Percentiles rank a stretch among this genome's conserved stretches.
Evolutionary conservation across 2,888 invertebrate genomes (phyloP).

Genomic region (Mechanitis messenoides): DNA sequence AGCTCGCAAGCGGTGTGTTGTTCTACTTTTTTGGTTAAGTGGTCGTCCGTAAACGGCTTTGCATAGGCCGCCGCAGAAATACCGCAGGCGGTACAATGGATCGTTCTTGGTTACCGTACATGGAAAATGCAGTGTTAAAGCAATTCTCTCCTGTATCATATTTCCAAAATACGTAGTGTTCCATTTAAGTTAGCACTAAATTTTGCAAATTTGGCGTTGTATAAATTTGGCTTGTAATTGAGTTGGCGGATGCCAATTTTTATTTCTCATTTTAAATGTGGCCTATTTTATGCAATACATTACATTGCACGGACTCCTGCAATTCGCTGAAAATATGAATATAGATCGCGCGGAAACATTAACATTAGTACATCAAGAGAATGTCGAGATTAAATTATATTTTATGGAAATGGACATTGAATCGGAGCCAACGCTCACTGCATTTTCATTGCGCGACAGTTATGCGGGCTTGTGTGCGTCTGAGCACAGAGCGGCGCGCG

Average conservation of each 20-base stretch:
- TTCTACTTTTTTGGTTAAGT: constrained; percentile 75
- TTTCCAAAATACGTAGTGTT: constrained; percentile 43
- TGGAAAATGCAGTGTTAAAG: constrained; percentile 57
- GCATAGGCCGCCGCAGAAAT: constrained; percentile 69
- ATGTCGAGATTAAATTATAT: constrained; percentile 58
- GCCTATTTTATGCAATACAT: constrained; percentile 41
- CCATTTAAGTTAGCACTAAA: constrained; percentile 36
- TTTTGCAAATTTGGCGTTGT: constrained; percentile 40
- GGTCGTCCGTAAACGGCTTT: constrained; percentile 64
- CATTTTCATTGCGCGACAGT: constrained; percentile 62
- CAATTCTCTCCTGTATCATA: constrained; percentile 51
- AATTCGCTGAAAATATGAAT: constrained; percentile 42
- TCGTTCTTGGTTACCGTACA: constrained; percentile 61
- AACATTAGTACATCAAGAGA: constrained; percentile 54
- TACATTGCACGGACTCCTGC: constrained; percentile 41
- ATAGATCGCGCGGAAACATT: constrained; percentile 45
- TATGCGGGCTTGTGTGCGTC: constrained; percentile 60
- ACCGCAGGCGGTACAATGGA: constrained; percentile 64
- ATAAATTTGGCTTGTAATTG: constrained; percentile 36
- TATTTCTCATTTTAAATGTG: constrained; percentile 38
- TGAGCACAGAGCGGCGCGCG: constrained; percentile 47
- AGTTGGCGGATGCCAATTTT: constrained; percentile 33
- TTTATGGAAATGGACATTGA: constrained; percentile 71
- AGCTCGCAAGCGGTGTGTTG: constrained; percentile 64
- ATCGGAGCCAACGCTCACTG: constrained; percentile 62